Evolutionary conservation across 2,888 invertebrate species (phyloP).

Genomic region (Asteroscopus sphinx): DNA sequence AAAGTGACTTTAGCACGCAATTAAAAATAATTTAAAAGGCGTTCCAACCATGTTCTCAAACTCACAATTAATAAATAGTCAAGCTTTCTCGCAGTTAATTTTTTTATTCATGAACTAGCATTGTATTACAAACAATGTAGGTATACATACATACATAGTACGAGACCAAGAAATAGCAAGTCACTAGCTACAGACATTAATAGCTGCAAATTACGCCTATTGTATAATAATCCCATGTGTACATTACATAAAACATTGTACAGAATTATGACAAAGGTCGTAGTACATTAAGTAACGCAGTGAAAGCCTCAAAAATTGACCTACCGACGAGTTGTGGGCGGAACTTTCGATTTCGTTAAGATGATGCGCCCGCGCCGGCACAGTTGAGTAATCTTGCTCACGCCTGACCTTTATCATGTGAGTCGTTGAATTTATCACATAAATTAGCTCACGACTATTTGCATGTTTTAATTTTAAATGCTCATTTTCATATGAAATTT

Average conservation of each 20-base stretch:
- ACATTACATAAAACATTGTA: constrained; percentile 61
- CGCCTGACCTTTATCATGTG: constrained; percentile 73
- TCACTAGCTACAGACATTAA: constrained; percentile 29
- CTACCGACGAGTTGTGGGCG: constrained; percentile 69
- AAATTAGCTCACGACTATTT: constrained; percentile 47
- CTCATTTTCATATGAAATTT: constrained; percentile 15
- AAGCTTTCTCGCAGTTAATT: constrained; percentile 34
- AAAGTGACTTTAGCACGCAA: neutral
- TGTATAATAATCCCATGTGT: constrained; percentile 49
- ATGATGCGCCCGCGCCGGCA: constrained; percentile 61
- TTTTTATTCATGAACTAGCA: constrained; percentile 30
- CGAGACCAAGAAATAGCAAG: constrained; percentile 30
- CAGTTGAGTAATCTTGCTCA: constrained; percentile 67
- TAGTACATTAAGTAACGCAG: constrained; percentile 77
- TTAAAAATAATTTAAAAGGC: constrained; percentile 7
- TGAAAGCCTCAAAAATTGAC: constrained; percentile 70
- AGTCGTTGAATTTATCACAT: constrained; percentile 49
- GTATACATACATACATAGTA: constrained; percentile 3
- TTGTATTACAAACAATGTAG: constrained; percentile 37
- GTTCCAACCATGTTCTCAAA: constrained; percentile 13
- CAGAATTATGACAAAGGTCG: constrained; percentile 59
- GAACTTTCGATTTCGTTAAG: constrained; percentile 79
- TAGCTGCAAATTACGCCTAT: constrained; percentile 39
- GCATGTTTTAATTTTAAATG: constrained; percentile 36
- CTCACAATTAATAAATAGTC: constrained; percentile 13